A percentile compares a stretch with the other conserved stretches of the same genome.
phyloP scores from a whole-genome alignment of 2,113 vertebrate genomes.

The human (Homo sapiens) region GRCh38 chr5:84112501-84113000 shows the following conservation, averaged over 20 bases:
- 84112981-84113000: not conserved
- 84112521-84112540: not conserved
- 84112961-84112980: not conserved
- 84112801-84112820: not conserved
- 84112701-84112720: not conserved
- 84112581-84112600: not conserved
- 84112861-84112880: not conserved
- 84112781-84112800: not conserved
- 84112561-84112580: no score
- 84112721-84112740: not conserved
- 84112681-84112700: not conserved
- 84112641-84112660: not conserved
- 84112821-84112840: not conserved
- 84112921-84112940: not conserved
- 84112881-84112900: not conserved
- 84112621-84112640: not conserved
- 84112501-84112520: not conserved
- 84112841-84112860: not conserved
- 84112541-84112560: not conserved
- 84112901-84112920: not conserved
- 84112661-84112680: not conserved
- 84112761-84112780: not conserved
- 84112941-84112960: not conserved
- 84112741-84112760: accelerated
- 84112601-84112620: not conserved